A percentile compares a stretch with the other conserved stretches of the same genome.
Evolutionary conservation across 2,113 vertebrate species (phyloP).

Genomic region (Notarius quadriscutis): DNA sequence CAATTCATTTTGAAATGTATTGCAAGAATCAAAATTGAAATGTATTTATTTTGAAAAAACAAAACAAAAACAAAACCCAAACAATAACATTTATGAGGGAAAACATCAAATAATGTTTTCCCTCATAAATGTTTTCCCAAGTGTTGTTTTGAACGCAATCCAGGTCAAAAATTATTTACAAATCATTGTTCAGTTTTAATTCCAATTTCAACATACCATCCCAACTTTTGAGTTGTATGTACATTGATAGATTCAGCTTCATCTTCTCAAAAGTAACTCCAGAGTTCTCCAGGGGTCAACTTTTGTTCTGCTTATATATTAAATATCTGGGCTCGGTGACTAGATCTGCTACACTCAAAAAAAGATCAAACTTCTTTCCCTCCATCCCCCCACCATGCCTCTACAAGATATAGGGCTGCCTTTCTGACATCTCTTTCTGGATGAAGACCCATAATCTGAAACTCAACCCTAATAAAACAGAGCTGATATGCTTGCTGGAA

Average conservation of each 20-base stretch:
- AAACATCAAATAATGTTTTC: too few relatives aligned
- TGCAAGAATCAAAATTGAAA: too few relatives aligned
- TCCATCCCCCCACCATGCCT: not conserved
- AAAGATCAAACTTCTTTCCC: not conserved
- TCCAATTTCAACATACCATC: too few relatives aligned
- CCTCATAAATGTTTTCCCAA: too few relatives aligned
- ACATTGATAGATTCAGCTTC: not conserved
- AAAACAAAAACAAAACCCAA: too few relatives aligned
- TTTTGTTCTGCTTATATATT: not conserved
- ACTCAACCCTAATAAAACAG: slow-evolving; percentile 6
- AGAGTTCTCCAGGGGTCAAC: not conserved
- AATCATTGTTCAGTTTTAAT: too few relatives aligned
- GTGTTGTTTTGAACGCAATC: too few relatives aligned
- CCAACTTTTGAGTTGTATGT: too few relatives aligned
- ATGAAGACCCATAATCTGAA: slow-evolving; percentile 2
- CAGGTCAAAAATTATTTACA: too few relatives aligned
- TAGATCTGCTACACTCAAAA: not conserved
- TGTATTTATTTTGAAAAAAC: too few relatives aligned
- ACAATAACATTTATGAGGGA: too few relatives aligned
- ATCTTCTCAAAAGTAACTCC: not conserved
- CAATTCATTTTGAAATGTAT: too few relatives aligned
- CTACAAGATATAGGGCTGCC: not conserved
- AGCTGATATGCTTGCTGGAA: not conserved
- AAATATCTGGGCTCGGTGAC: not conserved
- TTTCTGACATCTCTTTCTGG: not conserved